Evolutionary conservation across 2,888 invertebrate species (phyloP).

Genomic region (Mythimna loreyi): DNA sequence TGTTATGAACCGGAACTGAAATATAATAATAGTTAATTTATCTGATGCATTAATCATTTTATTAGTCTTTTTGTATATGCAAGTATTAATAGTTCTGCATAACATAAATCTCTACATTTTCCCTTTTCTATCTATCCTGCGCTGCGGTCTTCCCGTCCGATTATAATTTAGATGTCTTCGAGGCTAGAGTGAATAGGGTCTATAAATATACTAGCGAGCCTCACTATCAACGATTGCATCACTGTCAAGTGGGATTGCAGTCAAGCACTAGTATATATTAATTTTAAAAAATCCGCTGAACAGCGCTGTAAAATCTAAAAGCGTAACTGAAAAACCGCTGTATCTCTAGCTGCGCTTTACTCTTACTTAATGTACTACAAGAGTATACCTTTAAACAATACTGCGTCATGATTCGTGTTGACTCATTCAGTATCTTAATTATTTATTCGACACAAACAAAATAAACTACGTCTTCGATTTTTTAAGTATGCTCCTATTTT

Average conservation of each 20-base stretch:
- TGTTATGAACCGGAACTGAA: slow-evolving; percentile 46
- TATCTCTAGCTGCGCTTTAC: not conserved
- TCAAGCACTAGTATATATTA: too few species aligned
- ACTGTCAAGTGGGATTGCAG: too few species aligned
- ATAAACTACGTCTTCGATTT: not conserved
- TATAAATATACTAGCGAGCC: too few species aligned
- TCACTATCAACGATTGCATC: too few species aligned
- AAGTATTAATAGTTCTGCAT: slow-evolving; percentile 4
- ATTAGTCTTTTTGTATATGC: too few species aligned
- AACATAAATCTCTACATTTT: slow-evolving; percentile 15
- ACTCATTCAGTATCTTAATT: slow-evolving; percentile 6
- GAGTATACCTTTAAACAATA: not conserved
- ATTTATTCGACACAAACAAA: not conserved
- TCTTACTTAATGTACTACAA: not conserved
- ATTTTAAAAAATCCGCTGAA: not conserved
- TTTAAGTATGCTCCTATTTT: not conserved
- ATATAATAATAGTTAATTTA: slow-evolving; percentile 36
- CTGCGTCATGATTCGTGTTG: not conserved
- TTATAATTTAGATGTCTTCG: too few species aligned
- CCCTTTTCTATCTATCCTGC: not conserved
- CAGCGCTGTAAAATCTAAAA: not conserved
- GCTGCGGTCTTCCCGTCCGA: too few species aligned
- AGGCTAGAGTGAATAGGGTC: too few species aligned
- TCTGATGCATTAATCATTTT: slow-evolving; percentile 24
- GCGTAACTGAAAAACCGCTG: not conserved